Base-by-base conservation (phyloP, 2,888 invertebrate genomes). In the Helicoverpa assulta region DNA sequence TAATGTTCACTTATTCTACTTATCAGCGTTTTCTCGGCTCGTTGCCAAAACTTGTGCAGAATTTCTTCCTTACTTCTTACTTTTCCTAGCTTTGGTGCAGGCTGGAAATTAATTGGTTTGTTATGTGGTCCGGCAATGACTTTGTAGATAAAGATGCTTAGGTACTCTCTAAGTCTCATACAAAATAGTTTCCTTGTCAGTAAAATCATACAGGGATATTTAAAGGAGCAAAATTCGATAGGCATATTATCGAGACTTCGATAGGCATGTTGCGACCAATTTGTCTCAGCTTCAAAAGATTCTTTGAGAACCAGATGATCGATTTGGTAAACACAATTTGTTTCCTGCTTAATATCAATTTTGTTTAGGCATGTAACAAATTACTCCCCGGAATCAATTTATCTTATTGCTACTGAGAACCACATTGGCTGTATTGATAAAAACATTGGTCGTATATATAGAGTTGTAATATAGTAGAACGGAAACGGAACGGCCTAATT, bases 1-100 rank as follows among this genome's bases (percentile, higher is more conserved):
- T 76, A 67, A 70, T 76, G 67, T 73, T 82, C 80, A 58, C 69
- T 75, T 80, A 75, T 63, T 73, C 59, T 71, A 70, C 66, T 83
- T 53, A 59, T 54, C 18, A 67, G 54, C 37, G 61, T 74, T 78
- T 75, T 76, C 66, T 73, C 64, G 82, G 82, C 83, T 50, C 70
- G 53, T 67, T 83, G 84, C 82, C 82, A 82, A 61, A 76, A 72
- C 26, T 76, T 70, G 54, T 62, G 47, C 55, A n/a, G 16, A 52
- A 40, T 54, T 61, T 63, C 53, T 2, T 55, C 3, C 6, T 60
- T 61, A 60, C 68, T 70, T 76, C 61, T 67, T n/a, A 65, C 43
- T 57, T 78, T 69, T n/a, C n/a, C n/a, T 14, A 63, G 69, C 47
- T 67, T 70, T 72, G 70, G 63, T 63, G 72, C 81, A 67, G 50